A percentile compares a stretch with the other conserved stretches of the same genome.
These are phyloP conservation scores for Eupithecia subfuscata DNA, from an alignment of 2,888 invertebrate genomes.

Conservation along the genomic window DNA sequence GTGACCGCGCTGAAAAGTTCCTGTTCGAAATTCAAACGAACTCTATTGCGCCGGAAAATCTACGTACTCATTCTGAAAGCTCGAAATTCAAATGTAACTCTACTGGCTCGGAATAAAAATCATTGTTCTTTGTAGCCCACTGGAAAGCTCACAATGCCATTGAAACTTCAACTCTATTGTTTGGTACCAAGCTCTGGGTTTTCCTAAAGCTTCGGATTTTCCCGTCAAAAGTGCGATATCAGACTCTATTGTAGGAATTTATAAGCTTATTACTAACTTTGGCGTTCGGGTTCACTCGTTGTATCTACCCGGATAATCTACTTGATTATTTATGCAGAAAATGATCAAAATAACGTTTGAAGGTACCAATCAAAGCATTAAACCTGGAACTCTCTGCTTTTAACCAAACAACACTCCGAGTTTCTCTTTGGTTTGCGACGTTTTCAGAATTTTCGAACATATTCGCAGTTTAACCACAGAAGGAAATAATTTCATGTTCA, in stretches of 20 bases:
- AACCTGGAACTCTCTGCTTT: too few relatives aligned
- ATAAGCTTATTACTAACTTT: neutral
- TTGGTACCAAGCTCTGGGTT: neutral
- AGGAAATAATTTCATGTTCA: too few relatives aligned
- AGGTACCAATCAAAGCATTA: too few relatives aligned
- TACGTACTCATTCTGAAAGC: neutral
- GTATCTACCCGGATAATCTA: neutral
- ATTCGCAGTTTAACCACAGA: too few relatives aligned
- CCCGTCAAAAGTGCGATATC: neutral
- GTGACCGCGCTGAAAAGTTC: neutral
- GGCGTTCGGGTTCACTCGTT: neutral
- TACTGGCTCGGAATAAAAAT: neutral
- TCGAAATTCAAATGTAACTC: neutral
- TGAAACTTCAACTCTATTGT: constrained; percentile 3
- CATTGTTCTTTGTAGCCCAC: neutral
- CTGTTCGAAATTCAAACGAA: neutral
- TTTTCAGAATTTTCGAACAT: too few relatives aligned
- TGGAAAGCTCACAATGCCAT: neutral
- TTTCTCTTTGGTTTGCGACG: too few relatives aligned
- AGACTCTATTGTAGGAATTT: constrained; percentile 4
- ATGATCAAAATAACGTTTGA: too few relatives aligned
- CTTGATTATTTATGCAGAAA: too few relatives aligned
- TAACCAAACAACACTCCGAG: too few relatives aligned
- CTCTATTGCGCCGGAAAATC: constrained; percentile 1
- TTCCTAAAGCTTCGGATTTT: neutral